phyloP scores from a whole-genome alignment of 2,888 invertebrate species.

The Alentia gelatinosa region DNA sequence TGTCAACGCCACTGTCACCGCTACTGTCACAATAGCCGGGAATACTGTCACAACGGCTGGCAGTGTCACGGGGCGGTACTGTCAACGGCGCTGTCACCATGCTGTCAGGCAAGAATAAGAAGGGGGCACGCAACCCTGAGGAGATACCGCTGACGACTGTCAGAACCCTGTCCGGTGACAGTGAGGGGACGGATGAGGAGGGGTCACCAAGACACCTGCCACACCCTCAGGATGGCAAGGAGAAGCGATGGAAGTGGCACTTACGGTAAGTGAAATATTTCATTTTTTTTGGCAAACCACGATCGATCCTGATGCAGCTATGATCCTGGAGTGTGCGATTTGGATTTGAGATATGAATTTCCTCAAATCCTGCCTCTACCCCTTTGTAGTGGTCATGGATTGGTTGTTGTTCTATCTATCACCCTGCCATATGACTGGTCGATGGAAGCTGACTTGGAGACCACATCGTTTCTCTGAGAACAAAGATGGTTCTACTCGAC shows the following conservation, averaged over 20 bases:
- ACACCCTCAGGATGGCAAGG: conserved; percentile 12
- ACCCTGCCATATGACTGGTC: too few species aligned
- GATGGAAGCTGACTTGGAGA: too few species aligned
- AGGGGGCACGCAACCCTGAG: conserved; percentile 55
- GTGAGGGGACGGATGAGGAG: conserved; percentile 60
- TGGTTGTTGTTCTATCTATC: too few species aligned
- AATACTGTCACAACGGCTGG: neutral
- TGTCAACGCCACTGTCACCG: neutral
- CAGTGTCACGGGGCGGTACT: neutral
- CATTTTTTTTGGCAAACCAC: too few species aligned
- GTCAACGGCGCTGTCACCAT: conserved; percentile 4
- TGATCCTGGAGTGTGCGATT: too few species aligned
- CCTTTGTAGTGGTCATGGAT: too few species aligned
- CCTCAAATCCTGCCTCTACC: too few species aligned
- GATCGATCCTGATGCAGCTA: too few species aligned
- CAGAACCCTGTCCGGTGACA: conserved; percentile 60
- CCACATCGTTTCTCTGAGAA: too few species aligned
- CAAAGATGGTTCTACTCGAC: too few species aligned
- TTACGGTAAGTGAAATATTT: conserved; percentile 21
- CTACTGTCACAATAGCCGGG: neutral
- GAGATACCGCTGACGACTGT: conserved; percentile 64
- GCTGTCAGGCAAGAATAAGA: conserved; percentile 20
- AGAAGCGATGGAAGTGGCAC: conserved; percentile 49
- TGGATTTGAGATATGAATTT: too few species aligned
- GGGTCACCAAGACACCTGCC: conserved; percentile 61